Evolutionary conservation across 2,888 invertebrate genomes (phyloP).

Genomic region (Euspilapteryx auroguttella): DNA sequence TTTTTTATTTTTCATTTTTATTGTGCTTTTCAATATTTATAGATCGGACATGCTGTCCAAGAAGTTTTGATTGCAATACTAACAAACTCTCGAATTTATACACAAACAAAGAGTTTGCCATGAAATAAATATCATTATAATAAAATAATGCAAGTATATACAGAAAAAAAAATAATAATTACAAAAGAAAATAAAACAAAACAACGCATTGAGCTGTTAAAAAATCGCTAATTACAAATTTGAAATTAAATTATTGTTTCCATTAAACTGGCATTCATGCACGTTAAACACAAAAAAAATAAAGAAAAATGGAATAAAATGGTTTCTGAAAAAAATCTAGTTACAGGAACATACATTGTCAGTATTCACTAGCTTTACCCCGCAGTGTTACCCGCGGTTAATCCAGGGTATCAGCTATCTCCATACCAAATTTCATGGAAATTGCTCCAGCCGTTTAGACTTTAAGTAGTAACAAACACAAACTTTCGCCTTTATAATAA

Average conservation of each 20-base stretch:
- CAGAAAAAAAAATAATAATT: slow-evolving; percentile 10
- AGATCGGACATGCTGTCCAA: slow-evolving; percentile 31
- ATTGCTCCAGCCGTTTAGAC: no score
- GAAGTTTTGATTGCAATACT: slow-evolving; percentile 33
- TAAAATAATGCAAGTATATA: slow-evolving; percentile 18
- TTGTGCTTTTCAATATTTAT: slow-evolving; percentile 54
- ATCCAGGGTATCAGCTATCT: no score
- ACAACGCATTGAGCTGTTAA: slow-evolving; percentile 10
- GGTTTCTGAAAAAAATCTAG: slow-evolving; percentile 7
- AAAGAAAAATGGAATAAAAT: slow-evolving; percentile 6
- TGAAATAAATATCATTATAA: slow-evolving; percentile 35
- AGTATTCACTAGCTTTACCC: no score
- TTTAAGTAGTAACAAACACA: no score
- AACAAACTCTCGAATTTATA: slow-evolving; percentile 30
- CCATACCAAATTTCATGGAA: no score
- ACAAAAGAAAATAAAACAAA: slow-evolving; percentile 19
- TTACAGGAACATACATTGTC: no score
- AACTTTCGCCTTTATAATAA: no score
- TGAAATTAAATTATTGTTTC: slow-evolving; percentile 1
- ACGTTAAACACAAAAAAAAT: slow-evolving; percentile 5
- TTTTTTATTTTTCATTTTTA: slow-evolving; percentile 58
- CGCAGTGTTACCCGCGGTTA: no score
- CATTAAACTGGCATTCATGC: no score
- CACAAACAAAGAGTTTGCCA: slow-evolving; percentile 29
- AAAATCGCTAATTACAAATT: slow-evolving; percentile 3